A percentile compares a stretch with the other conserved stretches of the same genome.
phyloP scores from a whole-genome alignment of 2,113 vertebrate genomes.

The Sander lucioperca region DNA sequence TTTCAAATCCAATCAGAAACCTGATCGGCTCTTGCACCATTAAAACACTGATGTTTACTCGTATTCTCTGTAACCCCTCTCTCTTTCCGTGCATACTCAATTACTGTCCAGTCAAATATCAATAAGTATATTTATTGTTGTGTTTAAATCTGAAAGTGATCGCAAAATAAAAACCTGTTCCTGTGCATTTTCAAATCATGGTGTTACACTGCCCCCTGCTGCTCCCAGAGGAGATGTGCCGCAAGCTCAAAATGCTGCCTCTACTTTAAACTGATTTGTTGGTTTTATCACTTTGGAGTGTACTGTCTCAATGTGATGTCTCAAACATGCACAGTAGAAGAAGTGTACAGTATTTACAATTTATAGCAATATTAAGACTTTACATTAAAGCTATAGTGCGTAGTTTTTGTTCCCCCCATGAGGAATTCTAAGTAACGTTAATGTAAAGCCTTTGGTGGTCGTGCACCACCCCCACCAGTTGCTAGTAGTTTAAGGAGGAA shows the following conservation, averaged over 20 bases:
- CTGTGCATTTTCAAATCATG: slow-evolving; percentile 1
- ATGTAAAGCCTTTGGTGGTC: no score
- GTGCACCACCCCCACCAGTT: no score
- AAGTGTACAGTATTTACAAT: not conserved
- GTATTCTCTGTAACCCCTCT: not conserved
- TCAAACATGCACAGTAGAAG: not conserved
- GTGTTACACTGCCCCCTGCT: slow-evolving; percentile 61
- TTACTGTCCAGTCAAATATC: not conserved
- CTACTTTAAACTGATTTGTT: not conserved
- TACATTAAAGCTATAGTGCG: no score
- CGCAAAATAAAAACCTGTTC: not conserved
- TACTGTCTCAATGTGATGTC: not conserved
- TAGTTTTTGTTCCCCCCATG: no score
- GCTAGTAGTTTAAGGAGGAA: no score
- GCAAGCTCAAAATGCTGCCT: not conserved
- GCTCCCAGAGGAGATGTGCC: slow-evolving; percentile 5
- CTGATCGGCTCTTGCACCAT: not conserved
- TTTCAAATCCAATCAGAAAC: not conserved
- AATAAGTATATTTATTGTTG: not conserved
- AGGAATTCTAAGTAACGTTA: no score
- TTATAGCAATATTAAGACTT: not conserved
- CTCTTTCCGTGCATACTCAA: not conserved
- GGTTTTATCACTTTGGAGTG: not conserved
- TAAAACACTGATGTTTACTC: not conserved
- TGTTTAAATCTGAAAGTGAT: not conserved